These are phyloP conservation scores for Antennarius maculatus DNA, from an alignment of 2,797 vertebrate genomes.

Conservation along the genomic window DNA sequence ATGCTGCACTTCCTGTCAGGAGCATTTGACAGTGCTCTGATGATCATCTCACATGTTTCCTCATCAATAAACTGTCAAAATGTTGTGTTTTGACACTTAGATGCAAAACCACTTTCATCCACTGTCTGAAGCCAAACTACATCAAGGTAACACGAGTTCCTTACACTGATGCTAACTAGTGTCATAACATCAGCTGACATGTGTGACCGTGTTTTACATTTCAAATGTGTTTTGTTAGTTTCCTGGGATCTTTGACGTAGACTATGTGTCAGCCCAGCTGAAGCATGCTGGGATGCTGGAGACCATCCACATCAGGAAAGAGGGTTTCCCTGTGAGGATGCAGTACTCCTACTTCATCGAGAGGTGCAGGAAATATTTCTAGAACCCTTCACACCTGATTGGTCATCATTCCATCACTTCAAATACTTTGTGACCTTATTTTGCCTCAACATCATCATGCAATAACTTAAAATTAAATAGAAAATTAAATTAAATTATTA, in stretches of 20 bases:
- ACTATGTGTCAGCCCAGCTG: conserved; percentile 86
- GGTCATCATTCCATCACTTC: not conserved
- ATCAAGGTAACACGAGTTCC: conserved; percentile 83
- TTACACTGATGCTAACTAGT: not conserved
- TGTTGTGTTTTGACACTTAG: conserved; percentile 65
- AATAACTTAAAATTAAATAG: too few relatives aligned
- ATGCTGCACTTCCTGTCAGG: not conserved
- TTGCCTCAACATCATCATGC: too few relatives aligned
- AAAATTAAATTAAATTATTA: too few relatives aligned
- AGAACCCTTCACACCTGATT: not conserved
- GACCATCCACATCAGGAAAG: conserved; percentile 82
- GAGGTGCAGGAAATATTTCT: conserved; percentile 76
- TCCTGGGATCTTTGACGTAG: conserved; percentile 87
- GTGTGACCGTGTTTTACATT: not conserved
- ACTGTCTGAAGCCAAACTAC: conserved; percentile 90
- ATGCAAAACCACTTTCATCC: conserved; percentile 86
- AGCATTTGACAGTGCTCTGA: not conserved
- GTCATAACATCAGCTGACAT: not conserved
- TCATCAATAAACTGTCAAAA: conserved; percentile 6
- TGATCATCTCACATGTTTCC: too few relatives aligned
- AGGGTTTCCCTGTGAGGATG: conserved; percentile 87
- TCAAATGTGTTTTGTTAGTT: conserved; percentile 70
- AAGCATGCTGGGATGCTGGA: conserved; percentile 87
- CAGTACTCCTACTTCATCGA: conserved; percentile 84
- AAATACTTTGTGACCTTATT: too few relatives aligned